These are phyloP conservation scores for Toxotes lorentzi DNA, from an alignment of 2,797 vertebrate genomes.

Conservation along the genomic window DNA sequence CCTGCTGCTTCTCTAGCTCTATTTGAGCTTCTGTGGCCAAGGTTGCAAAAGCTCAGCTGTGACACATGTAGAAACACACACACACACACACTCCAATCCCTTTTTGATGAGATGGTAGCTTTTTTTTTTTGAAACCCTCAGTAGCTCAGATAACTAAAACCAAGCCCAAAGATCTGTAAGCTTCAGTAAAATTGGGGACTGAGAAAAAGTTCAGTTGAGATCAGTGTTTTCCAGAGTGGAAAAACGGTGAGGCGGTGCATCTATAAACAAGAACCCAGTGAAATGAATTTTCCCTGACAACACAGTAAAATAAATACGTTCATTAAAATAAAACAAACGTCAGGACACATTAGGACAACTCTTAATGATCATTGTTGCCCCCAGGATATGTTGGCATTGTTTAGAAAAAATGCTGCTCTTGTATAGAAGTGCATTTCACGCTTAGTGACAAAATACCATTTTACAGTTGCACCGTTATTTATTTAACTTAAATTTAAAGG, in stretches of 20 bases:
- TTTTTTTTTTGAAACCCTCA: constrained; percentile 45
- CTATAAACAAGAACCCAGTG: neutral
- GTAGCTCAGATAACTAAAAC: constrained; percentile 50
- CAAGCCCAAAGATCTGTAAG: constrained; percentile 6
- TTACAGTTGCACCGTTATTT: neutral
- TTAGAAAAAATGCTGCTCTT: neutral
- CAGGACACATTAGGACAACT: neutral
- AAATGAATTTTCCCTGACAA: neutral
- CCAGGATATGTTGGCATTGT: neutral
- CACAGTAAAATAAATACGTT: neutral
- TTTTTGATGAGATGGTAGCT: constrained; percentile 74
- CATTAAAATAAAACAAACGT: neutral
- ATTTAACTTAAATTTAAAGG: neutral
- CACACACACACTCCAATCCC: constrained; percentile 64
- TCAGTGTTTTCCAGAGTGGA: neutral
- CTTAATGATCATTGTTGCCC: neutral
- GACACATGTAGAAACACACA: constrained; percentile 61
- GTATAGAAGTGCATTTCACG: neutral
- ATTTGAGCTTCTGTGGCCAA: constrained; percentile 64
- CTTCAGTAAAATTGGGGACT: neutral
- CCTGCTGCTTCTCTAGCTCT: constrained; percentile 70
- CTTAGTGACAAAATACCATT: neutral
- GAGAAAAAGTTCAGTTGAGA: neutral
- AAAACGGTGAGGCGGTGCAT: neutral
- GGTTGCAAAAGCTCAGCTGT: constrained; percentile 51